Percentiles rank a stretch among this genome's conserved stretches.
Conservation (phyloP, 2,797 vertebrate genomes). For the Coranthus polyacanthus region DNA sequence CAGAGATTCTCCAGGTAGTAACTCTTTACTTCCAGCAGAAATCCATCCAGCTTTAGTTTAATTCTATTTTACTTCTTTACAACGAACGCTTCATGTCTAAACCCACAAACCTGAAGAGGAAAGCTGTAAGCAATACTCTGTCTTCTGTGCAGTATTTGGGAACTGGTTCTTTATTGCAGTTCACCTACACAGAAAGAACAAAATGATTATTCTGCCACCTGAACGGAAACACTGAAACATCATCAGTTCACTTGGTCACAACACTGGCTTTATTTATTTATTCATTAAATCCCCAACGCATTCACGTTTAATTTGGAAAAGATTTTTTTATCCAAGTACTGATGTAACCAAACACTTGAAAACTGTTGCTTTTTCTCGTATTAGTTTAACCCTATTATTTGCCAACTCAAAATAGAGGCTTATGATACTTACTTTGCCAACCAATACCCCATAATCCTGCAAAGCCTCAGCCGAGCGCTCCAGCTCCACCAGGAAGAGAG, state of each 20-base stretch:
- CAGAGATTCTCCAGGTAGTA: background rate
- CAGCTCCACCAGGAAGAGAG: slow-evolving; percentile 87
- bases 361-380: too few relatives aligned
- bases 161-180: slow-evolving; percentile 85
- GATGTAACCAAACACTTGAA: too few relatives aligned
- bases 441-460: slow-evolving; percentile 89
- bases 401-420: background rate
- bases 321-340: too few relatives aligned
- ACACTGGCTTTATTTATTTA: too few relatives aligned
- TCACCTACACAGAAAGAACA: slow-evolving; percentile 83
- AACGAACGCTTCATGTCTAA: background rate
- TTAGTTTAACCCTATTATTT: too few relatives aligned
- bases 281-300: too few relatives aligned
- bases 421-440: slow-evolving; percentile 85
- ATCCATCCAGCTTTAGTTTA: background rate
- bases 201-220: background rate
- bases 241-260: too few relatives aligned
- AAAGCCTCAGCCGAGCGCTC: slow-evolving; percentile 85
- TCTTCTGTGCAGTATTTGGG: slow-evolving; percentile 88
- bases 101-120: slow-evolving; percentile 91
- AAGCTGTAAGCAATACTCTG: slow-evolving; percentile 83
- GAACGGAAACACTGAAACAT: background rate
- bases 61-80: background rate
- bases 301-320: too few relatives aligned
- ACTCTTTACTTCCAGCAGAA: background rate